Evolutionary conservation across 1,140 invertebrate genomes (phyloP).

Genomic region (Halesus radiatus): DNA sequence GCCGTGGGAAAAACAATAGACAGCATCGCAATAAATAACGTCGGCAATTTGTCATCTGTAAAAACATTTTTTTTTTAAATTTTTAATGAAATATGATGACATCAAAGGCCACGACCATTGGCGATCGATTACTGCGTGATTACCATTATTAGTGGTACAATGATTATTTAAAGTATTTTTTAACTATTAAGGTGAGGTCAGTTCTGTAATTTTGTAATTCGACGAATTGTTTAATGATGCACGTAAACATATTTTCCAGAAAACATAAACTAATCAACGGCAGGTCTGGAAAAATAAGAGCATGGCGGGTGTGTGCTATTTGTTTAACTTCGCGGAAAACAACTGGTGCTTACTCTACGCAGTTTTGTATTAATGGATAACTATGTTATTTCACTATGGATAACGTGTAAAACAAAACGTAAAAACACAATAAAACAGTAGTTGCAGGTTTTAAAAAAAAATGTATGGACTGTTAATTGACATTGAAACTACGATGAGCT

Average conservation of each 20-base stretch:
- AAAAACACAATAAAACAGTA: too few relatives aligned
- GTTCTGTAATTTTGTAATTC: not conserved
- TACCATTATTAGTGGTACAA: conserved; percentile 2
- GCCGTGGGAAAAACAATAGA: not conserved
- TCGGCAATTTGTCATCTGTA: not conserved
- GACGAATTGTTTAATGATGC: conserved; percentile 8
- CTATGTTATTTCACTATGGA: too few relatives aligned
- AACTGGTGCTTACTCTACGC: too few relatives aligned
- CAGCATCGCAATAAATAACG: not conserved
- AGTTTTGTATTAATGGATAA: too few relatives aligned
- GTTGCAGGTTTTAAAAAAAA: too few relatives aligned
- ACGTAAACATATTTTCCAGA: not conserved
- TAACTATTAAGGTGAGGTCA: conserved; percentile 7
- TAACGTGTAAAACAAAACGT: too few relatives aligned
- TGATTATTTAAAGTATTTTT: not conserved
- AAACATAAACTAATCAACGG: too few relatives aligned
- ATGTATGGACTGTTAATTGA: too few relatives aligned
- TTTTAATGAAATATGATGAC: conserved; percentile 20
- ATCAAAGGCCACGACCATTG: conserved; percentile 20
- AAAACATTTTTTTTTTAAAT: not conserved
- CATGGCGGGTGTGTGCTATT: too few relatives aligned
- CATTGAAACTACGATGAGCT: too few relatives aligned
- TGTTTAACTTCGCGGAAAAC: too few relatives aligned
- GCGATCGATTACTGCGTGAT: conserved; percentile 17
- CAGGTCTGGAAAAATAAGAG: too few relatives aligned